A percentile compares a stretch with the other conserved stretches of the same genome.
These are phyloP conservation scores for Rhinoderma darwinii DNA, from an alignment of 2,113 vertebrate species.

Conservation along the genomic window DNA sequence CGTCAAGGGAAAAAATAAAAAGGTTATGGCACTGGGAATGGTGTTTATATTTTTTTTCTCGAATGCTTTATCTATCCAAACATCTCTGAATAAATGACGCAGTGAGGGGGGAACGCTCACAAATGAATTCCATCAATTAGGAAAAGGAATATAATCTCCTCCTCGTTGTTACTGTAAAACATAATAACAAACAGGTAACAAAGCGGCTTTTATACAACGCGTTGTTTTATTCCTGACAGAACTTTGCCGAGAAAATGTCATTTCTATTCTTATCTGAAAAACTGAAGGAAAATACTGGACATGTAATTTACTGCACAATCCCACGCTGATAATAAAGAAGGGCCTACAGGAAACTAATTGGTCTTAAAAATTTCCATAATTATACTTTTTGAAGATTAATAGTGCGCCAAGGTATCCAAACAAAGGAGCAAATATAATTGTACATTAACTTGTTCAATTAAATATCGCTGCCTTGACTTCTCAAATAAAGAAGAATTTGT, in stretches of 20 bases:
- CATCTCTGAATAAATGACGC: too few species aligned
- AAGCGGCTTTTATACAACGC: constrained; percentile 47
- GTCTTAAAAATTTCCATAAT: constrained; percentile 59
- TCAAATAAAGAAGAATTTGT: constrained; percentile 32
- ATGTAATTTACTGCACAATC: constrained; percentile 54
- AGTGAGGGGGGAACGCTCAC: constrained; percentile 19
- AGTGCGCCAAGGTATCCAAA: constrained; percentile 54
- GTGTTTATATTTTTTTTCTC: too few species aligned
- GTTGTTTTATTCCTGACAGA: constrained; percentile 36
- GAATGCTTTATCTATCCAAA: too few species aligned
- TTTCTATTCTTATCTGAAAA: constrained; percentile 56
- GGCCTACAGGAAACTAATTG: constrained; percentile 56
- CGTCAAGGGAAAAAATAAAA: too few species aligned
- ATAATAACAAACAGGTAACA: constrained; percentile 41
- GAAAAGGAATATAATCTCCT: constrained; percentile 35
- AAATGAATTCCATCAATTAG: constrained; percentile 31
- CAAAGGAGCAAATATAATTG: constrained; percentile 43
- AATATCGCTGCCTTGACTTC: constrained; percentile 15
- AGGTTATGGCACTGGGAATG: too few species aligned
- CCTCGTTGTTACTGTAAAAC: constrained; percentile 3
- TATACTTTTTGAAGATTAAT: constrained; percentile 60
- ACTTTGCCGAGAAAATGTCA: constrained; percentile 44
- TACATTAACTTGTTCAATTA: constrained; percentile 57
- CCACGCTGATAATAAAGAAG: constrained; percentile 56
- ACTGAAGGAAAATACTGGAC: constrained; percentile 47